Base-by-base conservation (phyloP, 1,140 invertebrate species). In the Neodiprion lecontei region DNA sequence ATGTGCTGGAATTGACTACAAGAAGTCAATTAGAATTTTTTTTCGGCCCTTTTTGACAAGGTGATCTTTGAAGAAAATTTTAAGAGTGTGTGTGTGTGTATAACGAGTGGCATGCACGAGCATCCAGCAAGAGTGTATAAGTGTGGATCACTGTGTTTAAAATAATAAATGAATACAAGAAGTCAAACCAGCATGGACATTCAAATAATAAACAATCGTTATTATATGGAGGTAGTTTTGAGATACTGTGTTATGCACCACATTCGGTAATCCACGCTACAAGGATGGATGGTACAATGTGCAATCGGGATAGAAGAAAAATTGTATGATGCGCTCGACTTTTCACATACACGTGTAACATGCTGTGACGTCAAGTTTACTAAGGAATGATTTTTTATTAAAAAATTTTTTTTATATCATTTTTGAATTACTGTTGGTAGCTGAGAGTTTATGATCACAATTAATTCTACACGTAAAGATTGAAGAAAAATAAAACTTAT, bases 111-210 rank as follows among this genome's bases (percentile, higher is more conserved):
- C 23, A 23, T 69, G 67, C 67, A 69, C 12, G 10, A 47, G 12
- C 67, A 69, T 69, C 23, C 67, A 11, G 5, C 21, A 23, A 17
- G 67, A 23, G 67, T 69, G 23, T 23, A 69, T 69, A 23, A 69
- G 67, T 69, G 67, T 69, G 40, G 21, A 21, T 69, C 11, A 14
- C 8, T 17, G 23, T 47, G 23, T 11, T 69, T 11, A 17, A 23
- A 23, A 73, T 66, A 67, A 48, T 72, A 23, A 66, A 72, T 70
- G 72, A 66, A 66, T 76, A 75, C 61, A 49, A 79, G 80, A 83
- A 83, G 80, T 83, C 79, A 82, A 83, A 83, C 79, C 81, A 83
- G 79, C 78, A 74, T 79, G 28, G 61, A 75, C 21, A 79, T 73
- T 61, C 28, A 61, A 61, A 61, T 61, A 61, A 61, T 61, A 14